phyloP scores from a whole-genome alignment of 2,888 invertebrate genomes.

The Xylota segnis region DNA sequence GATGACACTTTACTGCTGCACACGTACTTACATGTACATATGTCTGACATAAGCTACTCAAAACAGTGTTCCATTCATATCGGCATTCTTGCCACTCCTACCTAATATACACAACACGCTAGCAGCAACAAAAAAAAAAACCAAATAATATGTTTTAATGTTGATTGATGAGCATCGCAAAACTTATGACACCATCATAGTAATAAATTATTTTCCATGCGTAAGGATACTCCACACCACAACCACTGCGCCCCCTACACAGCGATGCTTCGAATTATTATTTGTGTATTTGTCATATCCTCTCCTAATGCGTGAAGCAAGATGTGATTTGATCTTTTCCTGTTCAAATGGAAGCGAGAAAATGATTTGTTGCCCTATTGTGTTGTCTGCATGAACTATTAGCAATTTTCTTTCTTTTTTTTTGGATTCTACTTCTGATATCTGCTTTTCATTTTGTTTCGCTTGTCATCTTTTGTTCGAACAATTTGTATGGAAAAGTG shows the following conservation, averaged over 20 bases:
- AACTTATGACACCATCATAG: slow-evolving; percentile 74
- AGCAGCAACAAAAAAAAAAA: slow-evolving; percentile 1
- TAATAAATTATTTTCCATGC: slow-evolving; percentile 68
- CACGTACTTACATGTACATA: not conserved
- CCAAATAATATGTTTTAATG: slow-evolving; percentile 47
- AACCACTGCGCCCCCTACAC: too few species aligned
- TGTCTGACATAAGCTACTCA: slow-evolving; percentile 56
- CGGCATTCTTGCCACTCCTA: not conserved
- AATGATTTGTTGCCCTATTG: slow-evolving; percentile 72
- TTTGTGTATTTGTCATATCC: slow-evolving; percentile 49
- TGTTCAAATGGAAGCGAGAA: slow-evolving; percentile 62
- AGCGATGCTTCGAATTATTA: slow-evolving; percentile 47
- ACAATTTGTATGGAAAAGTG: slow-evolving; percentile 10
- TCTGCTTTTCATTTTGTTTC: slow-evolving; percentile 18
- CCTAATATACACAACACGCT: slow-evolving; percentile 8
- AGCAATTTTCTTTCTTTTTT: slow-evolving; percentile 31
- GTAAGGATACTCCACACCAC: slow-evolving; percentile 1
- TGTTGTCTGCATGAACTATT: slow-evolving; percentile 61
- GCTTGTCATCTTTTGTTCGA: slow-evolving; percentile 52
- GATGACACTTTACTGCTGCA: slow-evolving; percentile 55
- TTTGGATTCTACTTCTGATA: not conserved
- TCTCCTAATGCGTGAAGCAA: slow-evolving; percentile 39
- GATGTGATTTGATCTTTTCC: slow-evolving; percentile 69
- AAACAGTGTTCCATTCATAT: slow-evolving; percentile 49
- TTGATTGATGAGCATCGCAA: slow-evolving; percentile 75